Evolutionary conservation across 1,140 invertebrate genomes (phyloP), one percentile per base, ranked within the genome.

Genomic region (Popillia japonica): DNA sequence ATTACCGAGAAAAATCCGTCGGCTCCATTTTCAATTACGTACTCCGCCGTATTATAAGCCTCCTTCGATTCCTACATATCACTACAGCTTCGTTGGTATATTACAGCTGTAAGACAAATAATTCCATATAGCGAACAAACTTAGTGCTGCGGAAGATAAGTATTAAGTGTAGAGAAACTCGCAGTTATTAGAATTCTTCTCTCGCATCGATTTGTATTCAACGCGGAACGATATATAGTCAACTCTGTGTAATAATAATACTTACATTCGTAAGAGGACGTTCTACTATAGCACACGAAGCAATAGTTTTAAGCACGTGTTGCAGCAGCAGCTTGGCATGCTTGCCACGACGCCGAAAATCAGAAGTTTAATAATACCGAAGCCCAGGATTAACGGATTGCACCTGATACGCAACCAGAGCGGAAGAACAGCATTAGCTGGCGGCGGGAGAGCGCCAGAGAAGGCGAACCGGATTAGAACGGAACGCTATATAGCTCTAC

Each of bases 221-320:
- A n/a, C 48, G 48, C 48, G 14, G 17, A 55, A 55, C 0, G 48
- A 55, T 55, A 55, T 55, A 17, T 55, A 55, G 48, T 55, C 27
- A 34, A n/a, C 14, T 55, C 17, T 17, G 14, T n/a, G 48, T 17
- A 55, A 55, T 55, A 55, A 55, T 55, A 55, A 55, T 55, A 55
- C 48, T 55, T 55, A 55, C 17, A 17, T 55, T 7, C 17, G 48
- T 55, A 17, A 17, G 48, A 55, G n/a, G 48, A 44, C 14, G 41
- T 6, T 42, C 41, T 44, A 14, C 14, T 34, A 34, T 44, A 14
- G 48, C 48, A n/a, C 48, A 55, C 48, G 48, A 55, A 55, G 17
- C 48, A 55, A 55, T 17, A 55, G 48, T 55, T 55, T n/a, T 55
- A 55, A 55, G 48, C 48, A 55, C 48, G 48, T 55, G 48, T 55